These are phyloP conservation scores for Arremon aurantiirostris DNA, from an alignment of 2,797 vertebrate species.

Conservation along the genomic window DNA sequence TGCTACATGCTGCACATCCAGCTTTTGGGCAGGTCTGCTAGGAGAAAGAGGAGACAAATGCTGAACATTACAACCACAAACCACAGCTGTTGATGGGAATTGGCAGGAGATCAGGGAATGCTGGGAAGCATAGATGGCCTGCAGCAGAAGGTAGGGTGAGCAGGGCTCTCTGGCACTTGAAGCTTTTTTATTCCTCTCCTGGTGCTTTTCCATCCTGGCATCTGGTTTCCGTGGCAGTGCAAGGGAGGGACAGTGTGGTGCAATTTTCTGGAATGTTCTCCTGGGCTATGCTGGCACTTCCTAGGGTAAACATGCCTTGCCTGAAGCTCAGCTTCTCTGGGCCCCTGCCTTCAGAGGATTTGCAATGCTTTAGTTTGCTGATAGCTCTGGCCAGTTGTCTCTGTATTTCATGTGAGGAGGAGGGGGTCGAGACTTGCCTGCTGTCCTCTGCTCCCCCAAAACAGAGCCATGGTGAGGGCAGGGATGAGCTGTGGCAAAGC, in stretches of 20 bases:
- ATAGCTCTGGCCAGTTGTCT: not conserved
- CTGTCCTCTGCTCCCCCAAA: not conserved
- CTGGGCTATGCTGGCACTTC: slow-evolving; percentile 16
- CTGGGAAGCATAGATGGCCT: slow-evolving; percentile 9
- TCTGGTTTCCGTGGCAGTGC: not conserved
- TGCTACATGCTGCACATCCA: not conserved
- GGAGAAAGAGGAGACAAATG: slow-evolving; percentile 31
- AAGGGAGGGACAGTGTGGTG: not conserved
- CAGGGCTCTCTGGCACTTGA: not conserved
- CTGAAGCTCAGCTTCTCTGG: not conserved
- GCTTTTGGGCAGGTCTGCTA: slow-evolving; percentile 18
- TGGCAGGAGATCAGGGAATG: slow-evolving; percentile 56
- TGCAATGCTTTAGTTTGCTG: not conserved
- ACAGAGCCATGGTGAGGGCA: not conserved
- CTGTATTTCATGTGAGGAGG: not conserved
- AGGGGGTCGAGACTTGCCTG: not conserved
- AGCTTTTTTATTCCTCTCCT: not conserved
- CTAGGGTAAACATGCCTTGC: not conserved
- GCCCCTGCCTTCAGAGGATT: not conserved
- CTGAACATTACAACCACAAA: slow-evolving; percentile 45
- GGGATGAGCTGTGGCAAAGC: not conserved
- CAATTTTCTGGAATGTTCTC: slow-evolving; percentile 21
- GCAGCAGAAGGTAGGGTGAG: slow-evolving; percentile 44
- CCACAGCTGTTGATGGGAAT: slow-evolving; percentile 44
- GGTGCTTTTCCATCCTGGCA: slow-evolving; percentile 39